phyloP scores from a whole-genome alignment of 2,888 invertebrate genomes.

The Trachelus tabidus region DNA sequence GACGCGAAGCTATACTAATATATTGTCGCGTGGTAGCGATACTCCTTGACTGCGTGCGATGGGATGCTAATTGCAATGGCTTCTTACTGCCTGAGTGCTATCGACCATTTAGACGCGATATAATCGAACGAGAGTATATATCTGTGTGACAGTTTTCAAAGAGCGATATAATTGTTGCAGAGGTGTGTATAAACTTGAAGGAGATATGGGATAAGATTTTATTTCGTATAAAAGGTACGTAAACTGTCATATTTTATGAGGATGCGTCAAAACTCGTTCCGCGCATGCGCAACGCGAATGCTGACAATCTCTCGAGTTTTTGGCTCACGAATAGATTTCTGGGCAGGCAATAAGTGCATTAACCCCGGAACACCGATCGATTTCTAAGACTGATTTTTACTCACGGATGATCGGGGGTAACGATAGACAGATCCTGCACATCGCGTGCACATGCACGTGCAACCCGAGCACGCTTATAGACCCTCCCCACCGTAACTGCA shows the following conservation, averaged over 20 bases:
- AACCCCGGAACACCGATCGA: neutral
- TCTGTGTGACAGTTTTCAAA: neutral
- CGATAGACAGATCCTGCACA: conserved; percentile 10
- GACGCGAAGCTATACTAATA: neutral
- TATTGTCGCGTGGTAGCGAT: neutral
- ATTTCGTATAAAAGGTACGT: neutral
- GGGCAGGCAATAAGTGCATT: neutral
- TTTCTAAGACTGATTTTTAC: conserved; percentile 18
- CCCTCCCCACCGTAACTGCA: conserved; percentile 20
- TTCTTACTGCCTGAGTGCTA: neutral
- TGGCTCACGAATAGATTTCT: neutral
- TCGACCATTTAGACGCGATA: neutral
- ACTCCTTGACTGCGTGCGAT: neutral
- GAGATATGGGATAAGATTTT: neutral
- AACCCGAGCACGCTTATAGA: conserved; percentile 10
- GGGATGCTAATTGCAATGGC: neutral
- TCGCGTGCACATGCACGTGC: conserved; percentile 20
- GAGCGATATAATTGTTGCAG: neutral
- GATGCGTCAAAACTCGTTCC: neutral
- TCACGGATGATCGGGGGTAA: conserved; percentile 18
- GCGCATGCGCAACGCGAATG: neutral
- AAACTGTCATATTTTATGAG: neutral
- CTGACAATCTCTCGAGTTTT: neutral
- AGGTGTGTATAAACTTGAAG: neutral
- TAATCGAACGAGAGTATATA: neutral